These are phyloP conservation scores for Littorina saxatilis DNA, from an alignment of 1,140 invertebrate genomes.

Conservation along the genomic window DNA sequence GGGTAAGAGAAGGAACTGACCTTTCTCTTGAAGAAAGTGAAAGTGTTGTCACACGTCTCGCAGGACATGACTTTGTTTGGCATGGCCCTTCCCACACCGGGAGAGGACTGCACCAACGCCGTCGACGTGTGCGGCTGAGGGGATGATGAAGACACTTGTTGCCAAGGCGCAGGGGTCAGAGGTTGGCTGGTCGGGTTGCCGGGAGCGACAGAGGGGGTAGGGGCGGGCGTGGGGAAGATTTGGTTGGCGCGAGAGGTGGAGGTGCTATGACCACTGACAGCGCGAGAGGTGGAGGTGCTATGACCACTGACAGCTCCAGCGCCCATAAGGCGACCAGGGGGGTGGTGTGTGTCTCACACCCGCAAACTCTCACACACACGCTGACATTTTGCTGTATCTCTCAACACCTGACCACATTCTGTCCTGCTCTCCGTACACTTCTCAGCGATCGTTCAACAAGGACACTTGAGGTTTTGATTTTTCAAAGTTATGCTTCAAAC, in stretches of 20 bases:
- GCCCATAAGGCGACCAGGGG: conserved; percentile 35
- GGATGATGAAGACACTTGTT: background rate
- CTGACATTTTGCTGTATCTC: too few relatives aligned
- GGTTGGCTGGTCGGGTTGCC: background rate
- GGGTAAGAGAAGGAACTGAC: too few relatives aligned
- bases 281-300: background rate
- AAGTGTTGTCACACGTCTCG: conserved; percentile 60
- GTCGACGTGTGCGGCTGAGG: background rate
- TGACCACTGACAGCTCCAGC: conserved; percentile 39
- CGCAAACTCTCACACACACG: too few relatives aligned
- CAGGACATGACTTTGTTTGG: conserved; percentile 47
- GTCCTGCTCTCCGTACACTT: too few relatives aligned
- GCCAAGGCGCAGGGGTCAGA: background rate
- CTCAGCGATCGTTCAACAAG: too few relatives aligned
- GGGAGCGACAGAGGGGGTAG: background rate
- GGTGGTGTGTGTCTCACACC: background rate
- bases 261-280: conserved; percentile 28
- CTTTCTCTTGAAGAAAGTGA: conserved; percentile 67
- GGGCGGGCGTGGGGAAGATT: background rate
- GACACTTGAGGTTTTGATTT: too few relatives aligned
- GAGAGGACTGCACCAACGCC: background rate
- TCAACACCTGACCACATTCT: too few relatives aligned
- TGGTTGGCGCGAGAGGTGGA: background rate
- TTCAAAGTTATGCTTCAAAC: too few relatives aligned
- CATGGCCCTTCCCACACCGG: conserved; percentile 25